Conservation (phyloP, 2,797 vertebrate species). For the Otus scops region DNA sequence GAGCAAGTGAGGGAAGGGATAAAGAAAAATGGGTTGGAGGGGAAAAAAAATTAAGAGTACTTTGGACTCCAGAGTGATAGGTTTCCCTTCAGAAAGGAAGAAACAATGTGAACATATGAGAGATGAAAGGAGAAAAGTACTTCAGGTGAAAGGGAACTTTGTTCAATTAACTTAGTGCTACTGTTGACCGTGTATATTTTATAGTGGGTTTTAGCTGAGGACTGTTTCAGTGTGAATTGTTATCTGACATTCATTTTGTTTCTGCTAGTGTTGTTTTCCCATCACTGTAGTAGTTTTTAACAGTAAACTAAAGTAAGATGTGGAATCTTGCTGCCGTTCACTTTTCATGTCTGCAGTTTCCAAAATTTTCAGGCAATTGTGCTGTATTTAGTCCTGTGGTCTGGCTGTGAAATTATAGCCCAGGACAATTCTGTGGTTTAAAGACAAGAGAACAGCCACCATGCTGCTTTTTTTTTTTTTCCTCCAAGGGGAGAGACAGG, state of each 20-base stretch:
- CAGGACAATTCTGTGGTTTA: not conserved
- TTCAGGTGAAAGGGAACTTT: not conserved
- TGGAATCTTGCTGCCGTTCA: not conserved
- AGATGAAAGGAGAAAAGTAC: not conserved
- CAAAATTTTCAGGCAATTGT: not conserved
- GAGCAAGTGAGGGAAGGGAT: not conserved
- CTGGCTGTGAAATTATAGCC: not conserved
- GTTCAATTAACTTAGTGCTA: not conserved
- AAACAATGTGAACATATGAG: not conserved
- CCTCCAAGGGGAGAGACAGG: fast-evolving
- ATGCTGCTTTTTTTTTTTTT: not conserved
- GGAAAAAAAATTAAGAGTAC: not conserved
- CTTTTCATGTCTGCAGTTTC: not conserved
- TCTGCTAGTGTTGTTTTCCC: not conserved
- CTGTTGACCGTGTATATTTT: not conserved
- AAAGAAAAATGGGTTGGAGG: not conserved
- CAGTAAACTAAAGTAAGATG: not conserved
- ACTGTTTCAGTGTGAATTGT: not conserved
- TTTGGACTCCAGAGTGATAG: not conserved
- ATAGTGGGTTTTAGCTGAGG: not conserved
- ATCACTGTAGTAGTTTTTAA: not conserved
- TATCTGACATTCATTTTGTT: not conserved
- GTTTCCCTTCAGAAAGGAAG: not conserved
- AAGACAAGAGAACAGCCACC: not conserved
- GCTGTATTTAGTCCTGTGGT: not conserved